Percentiles rank a stretch among this genome's conserved stretches.
Evolutionary conservation across 2,797 vertebrate species (phyloP).

Genomic region (Sardinella longiceps): DNA sequence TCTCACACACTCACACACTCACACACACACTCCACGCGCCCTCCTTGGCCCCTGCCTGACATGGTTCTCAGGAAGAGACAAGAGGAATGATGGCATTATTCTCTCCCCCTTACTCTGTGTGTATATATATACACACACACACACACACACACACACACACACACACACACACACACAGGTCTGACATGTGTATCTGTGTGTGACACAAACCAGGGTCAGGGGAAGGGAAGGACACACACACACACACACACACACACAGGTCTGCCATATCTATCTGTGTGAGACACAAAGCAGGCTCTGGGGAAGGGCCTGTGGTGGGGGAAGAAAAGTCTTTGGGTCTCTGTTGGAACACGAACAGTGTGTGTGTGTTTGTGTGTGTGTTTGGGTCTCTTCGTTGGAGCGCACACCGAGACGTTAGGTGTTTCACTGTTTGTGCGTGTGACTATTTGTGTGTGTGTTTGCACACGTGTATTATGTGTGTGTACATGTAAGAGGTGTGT

Average conservation of each 20-base stretch:
- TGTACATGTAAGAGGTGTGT: not conserved
- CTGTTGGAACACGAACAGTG: not conserved
- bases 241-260: too few relatives aligned
- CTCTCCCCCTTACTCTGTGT: not conserved
- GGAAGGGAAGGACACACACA: not conserved
- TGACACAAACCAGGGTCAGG: not conserved
- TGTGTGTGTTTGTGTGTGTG: not conserved
- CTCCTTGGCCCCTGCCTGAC: not conserved
- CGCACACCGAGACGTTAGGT: too few relatives aligned
- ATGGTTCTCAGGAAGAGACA: not conserved
- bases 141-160: not conserved
- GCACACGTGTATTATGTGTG: too few relatives aligned
- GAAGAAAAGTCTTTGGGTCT: not conserved
- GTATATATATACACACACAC: too few relatives aligned
- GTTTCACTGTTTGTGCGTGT: too few relatives aligned
- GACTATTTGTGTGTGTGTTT: too few relatives aligned
- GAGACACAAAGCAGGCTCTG: too few relatives aligned
- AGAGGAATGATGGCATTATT: not conserved
- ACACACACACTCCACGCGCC: too few relatives aligned
- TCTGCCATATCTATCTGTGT: too few relatives aligned
- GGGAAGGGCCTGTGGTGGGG: too few relatives aligned
- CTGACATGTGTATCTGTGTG: not conserved
- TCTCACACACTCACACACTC: too few relatives aligned
- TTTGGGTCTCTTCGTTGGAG: too few relatives aligned
- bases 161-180: not conserved